Percentiles rank a stretch among this genome's conserved stretches.
These are phyloP conservation scores for Discoglossus pictus DNA, from an alignment of 2,797 vertebrate genomes.

Conservation along the genomic window DNA sequence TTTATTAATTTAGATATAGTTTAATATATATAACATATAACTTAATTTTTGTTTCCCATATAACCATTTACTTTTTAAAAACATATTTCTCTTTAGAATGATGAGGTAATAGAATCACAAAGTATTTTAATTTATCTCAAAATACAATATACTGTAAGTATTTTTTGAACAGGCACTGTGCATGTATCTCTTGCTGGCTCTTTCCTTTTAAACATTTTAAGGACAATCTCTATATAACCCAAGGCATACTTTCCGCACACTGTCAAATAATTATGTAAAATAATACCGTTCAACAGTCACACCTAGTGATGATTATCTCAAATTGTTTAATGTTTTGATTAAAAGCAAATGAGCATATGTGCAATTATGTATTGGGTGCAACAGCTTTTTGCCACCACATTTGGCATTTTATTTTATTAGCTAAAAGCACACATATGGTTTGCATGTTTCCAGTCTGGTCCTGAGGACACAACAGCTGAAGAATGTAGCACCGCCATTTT, in stretches of 20 bases:
- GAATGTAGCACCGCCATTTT: conserved; percentile 54
- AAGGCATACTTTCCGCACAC: conserved; percentile 66
- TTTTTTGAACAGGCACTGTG: no score
- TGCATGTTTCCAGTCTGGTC: conserved; percentile 73
- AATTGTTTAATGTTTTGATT: conserved; percentile 72
- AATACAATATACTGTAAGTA: no score
- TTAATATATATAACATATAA: no score
- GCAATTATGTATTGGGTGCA: conserved; percentile 74
- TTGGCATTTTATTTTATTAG: conserved; percentile 76
- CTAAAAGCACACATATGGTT: conserved; percentile 77
- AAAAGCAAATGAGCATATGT: conserved; percentile 74
- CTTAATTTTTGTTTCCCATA: no score
- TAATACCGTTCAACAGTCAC: conserved; percentile 65
- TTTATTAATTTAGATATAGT: no score
- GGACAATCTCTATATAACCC: no score
- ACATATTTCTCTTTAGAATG: no score
- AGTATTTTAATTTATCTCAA: no score
- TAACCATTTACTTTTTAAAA: no score
- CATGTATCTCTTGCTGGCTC: no score
- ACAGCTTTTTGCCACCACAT: conserved; percentile 66
- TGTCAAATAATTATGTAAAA: conserved; percentile 69
- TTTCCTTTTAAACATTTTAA: not conserved
- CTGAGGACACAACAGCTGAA: conserved; percentile 66
- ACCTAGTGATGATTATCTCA: conserved; percentile 66
- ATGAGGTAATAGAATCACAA: no score